A percentile compares a stretch with the other conserved stretches of the same genome.
Evolutionary conservation across 2,797 vertebrate genomes (phyloP).

Genomic region (Buphagus erythrorhynchus): DNA sequence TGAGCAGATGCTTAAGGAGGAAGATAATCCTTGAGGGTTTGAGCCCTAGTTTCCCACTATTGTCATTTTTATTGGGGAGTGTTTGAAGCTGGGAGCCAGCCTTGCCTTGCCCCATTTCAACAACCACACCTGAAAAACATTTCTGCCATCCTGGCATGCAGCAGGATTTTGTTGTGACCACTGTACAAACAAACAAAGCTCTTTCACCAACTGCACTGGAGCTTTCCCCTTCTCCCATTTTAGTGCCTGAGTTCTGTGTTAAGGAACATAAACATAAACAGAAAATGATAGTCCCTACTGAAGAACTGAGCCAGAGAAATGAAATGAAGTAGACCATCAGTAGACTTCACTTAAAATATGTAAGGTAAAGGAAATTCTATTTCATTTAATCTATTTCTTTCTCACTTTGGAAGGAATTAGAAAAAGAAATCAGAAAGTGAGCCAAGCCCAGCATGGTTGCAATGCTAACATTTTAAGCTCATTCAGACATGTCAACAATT

Average conservation of each 20-base stretch:
- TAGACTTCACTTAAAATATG: background rate
- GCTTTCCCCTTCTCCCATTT: background rate
- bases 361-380: background rate
- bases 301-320: background rate
- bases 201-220: background rate
- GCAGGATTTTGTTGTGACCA: background rate
- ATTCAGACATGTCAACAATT: background rate
- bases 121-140: background rate
- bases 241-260: background rate
- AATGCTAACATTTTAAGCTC: background rate
- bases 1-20: constrained; percentile 1
- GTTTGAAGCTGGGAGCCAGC: background rate
- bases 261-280: background rate
- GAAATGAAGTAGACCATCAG: background rate
- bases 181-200: background rate
- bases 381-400: background rate
- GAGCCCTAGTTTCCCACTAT: background rate
- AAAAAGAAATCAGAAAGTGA: background rate
- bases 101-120: background rate
- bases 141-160: background rate
- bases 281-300: background rate
- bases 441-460: background rate
- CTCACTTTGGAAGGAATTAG: background rate
- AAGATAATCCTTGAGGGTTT: background rate
- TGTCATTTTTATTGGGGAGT: background rate